phyloP scores from a whole-genome alignment of 2,797 vertebrate genomes.

The Thamnophis elegans region DNA sequence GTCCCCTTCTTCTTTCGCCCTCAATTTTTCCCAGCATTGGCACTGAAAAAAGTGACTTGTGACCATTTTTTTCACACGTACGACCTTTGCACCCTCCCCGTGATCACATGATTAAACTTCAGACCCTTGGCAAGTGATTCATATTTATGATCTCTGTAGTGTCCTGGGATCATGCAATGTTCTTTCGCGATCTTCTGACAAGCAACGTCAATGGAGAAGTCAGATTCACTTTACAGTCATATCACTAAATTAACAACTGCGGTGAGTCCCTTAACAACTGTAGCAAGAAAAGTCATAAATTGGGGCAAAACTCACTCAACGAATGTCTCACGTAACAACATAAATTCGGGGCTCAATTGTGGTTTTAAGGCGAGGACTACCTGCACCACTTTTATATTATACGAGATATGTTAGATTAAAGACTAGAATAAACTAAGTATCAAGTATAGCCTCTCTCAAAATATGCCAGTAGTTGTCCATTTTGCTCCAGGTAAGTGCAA shows the following conservation, averaged over 20 bases:
- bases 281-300: not conserved
- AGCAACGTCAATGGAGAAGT: not conserved
- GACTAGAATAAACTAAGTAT: not conserved
- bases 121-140: not conserved
- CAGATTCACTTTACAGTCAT: not conserved
- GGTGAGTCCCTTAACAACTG: not conserved
- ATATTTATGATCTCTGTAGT: not conserved
- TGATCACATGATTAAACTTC: not conserved
- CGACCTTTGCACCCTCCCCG: not conserved
- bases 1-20: too few relatives aligned
- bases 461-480: not conserved
- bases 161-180: too few relatives aligned
- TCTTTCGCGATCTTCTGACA: not conserved
- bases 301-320: not conserved
- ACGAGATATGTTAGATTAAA: not conserved
- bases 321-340: not conserved
- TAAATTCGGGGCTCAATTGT: not conserved
- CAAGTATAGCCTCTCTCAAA: not conserved
- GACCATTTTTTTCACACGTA: not conserved
- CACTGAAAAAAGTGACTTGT: not conserved
- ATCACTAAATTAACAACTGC: not conserved
- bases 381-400: not conserved
- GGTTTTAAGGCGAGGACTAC: not conserved
- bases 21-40: too few relatives aligned
- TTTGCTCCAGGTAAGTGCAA: not conserved